Conservation (phyloP, 2,888 invertebrate species). For the Diabrotica balteata region DNA sequence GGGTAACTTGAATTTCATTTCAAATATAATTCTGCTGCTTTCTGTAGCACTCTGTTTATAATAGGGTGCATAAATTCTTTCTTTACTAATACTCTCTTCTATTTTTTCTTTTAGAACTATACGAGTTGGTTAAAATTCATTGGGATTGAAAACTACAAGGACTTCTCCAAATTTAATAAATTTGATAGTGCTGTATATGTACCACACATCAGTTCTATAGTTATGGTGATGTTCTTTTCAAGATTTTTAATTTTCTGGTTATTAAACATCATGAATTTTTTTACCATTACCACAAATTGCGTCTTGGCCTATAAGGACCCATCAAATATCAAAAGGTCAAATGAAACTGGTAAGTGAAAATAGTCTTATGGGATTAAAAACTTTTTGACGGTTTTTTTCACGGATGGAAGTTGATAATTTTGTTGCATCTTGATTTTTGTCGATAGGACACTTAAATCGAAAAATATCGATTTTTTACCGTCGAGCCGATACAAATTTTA, state of each 20-base stretch:
- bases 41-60: no score
- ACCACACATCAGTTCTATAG: slow-evolving; percentile 40
- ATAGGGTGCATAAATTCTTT: no score
- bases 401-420: no score
- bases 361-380: no score
- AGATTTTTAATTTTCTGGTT: slow-evolving; percentile 48
- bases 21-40: no score
- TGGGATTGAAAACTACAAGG: slow-evolving; percentile 43
- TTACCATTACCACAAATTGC: slow-evolving; percentile 41
- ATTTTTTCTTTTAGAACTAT: slow-evolving; percentile 42
- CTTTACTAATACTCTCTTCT: no score
- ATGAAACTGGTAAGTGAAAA: not conserved
- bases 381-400: no score
- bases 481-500: no score
- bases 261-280: slow-evolving; percentile 45
- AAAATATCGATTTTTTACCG: no score
- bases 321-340: not conserved
- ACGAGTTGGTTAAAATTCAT: slow-evolving; percentile 48
- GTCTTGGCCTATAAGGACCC: slow-evolving; percentile 33
- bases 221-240: slow-evolving; percentile 41
- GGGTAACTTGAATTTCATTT: no score
- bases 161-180: slow-evolving; percentile 40
- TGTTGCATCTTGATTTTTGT: no score
- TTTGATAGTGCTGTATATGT: slow-evolving; percentile 32
- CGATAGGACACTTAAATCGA: no score